phyloP scores from a whole-genome alignment of 2,113 vertebrate species.

The Sceloporus tristichus region DNA sequence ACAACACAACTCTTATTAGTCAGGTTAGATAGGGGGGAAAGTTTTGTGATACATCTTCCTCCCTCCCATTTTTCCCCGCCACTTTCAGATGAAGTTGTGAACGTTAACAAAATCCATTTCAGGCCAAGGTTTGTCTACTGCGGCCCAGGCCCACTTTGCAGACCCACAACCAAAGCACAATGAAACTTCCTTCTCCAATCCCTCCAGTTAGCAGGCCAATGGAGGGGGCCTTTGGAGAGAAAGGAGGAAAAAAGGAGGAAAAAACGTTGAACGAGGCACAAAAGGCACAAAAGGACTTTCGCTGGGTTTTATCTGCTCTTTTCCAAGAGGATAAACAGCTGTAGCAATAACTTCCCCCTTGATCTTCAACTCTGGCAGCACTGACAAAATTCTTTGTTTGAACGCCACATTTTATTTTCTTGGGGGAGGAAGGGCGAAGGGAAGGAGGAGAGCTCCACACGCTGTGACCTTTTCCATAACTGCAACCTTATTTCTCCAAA shows the following conservation, averaged over 20 bases:
- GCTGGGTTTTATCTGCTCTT: constrained; percentile 43
- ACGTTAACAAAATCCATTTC: constrained; percentile 7
- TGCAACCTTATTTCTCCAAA: constrained; percentile 70
- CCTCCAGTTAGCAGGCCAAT: constrained; percentile 46
- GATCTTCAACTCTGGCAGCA: constrained; percentile 33
- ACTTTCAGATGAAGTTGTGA: constrained; percentile 32
- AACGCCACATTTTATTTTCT: constrained; percentile 54
- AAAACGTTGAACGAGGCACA: constrained; percentile 54
- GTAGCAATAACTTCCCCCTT: constrained; percentile 64
- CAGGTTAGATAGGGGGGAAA: background rate
- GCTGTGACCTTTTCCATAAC: constrained; percentile 72
- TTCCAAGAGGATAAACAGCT: constrained; percentile 51
- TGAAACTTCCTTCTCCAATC: constrained; percentile 31
- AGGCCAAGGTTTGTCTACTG: constrained; percentile 7
- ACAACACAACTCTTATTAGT: constrained; percentile 40
- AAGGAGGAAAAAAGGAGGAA: constrained; percentile 35
- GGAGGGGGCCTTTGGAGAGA: background rate
- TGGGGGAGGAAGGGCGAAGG: background rate
- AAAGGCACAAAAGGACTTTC: constrained; percentile 65
- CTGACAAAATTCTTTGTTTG: constrained; percentile 40
- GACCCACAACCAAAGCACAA: constrained; percentile 13
- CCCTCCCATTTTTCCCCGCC: constrained; percentile 27
- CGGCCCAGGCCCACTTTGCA: background rate
- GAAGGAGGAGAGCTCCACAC: background rate
- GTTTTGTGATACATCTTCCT: constrained; percentile 27